Conservation (phyloP, 2,797 vertebrate genomes). For the Scarus forsteni region DNA sequence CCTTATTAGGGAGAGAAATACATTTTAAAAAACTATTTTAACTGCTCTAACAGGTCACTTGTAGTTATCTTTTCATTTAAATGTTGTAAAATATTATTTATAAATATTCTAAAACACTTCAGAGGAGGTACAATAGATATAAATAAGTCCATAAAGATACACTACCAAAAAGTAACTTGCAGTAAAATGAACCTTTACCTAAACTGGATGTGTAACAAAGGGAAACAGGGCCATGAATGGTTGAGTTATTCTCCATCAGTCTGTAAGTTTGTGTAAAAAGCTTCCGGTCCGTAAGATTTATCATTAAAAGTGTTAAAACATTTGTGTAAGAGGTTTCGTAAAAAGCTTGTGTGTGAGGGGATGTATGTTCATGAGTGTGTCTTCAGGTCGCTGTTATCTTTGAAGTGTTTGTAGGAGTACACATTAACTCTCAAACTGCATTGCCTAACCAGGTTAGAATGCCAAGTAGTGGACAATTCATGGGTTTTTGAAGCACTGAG, state of each 20-base stretch:
- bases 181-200: background rate
- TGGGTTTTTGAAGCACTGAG: conserved; percentile 33
- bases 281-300: conserved; percentile 32
- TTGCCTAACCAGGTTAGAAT: conserved; percentile 52
- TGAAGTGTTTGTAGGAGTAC: conserved; percentile 23
- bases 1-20: no score
- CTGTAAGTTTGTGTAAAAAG: conserved; percentile 17
- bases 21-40: no score
- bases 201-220: background rate
- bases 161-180: no score
- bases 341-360: background rate
- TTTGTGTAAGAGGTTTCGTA: background rate
- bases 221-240: conserved; percentile 43
- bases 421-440: conserved; percentile 68
- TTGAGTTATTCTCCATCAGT: conserved; percentile 59
- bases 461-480: conserved; percentile 59
- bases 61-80: no score
- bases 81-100: no score
- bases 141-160: no score
- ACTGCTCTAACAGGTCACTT: no score
- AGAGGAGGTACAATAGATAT: no score
- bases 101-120: no score
- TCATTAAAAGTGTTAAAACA: conserved; percentile 43
- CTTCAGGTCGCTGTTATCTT: background rate
- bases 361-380: conserved; percentile 4